Base-by-base conservation (phyloP, 2,888 invertebrate species). In the Xestia xanthographa region DNA sequence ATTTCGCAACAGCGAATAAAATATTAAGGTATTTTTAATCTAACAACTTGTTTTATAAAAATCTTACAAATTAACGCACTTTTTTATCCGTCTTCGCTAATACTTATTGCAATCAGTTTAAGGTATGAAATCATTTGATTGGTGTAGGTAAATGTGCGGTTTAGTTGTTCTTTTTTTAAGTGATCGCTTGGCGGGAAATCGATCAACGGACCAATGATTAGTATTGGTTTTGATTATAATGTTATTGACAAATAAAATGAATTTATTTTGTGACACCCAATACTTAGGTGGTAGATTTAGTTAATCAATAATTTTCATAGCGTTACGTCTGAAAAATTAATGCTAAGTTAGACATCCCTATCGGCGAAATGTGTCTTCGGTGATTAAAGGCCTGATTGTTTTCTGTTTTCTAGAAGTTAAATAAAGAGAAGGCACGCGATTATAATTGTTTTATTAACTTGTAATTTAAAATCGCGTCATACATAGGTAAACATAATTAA, bases 221-320 rank as follows among this genome's bases (percentile, higher is more conserved):
- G 79, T 56, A 45, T 70, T 72, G 72, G 78, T 74, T 76, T 78
- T 65, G 50, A 78, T 79, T 85, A 76, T 66, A 79, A 68, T 76
- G 34, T 77, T 73, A 77, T 85, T 87, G 82, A 77, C 84, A 77
- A 85, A 86, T 67, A 43, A 66, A 75, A 79, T 78, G 1, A 68
- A 69, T 72, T 80, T 29, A 53, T 63, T 78, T 83, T 83, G 63
- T 71, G 63, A 77, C 70, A 78, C 45, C 43, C 14, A 65, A 48
- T 43, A 43, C 12, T 76, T 75, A 63, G 75, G 43, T 75, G 48
- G 66, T 72, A 26, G 22, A 29, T 45, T 72, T 50, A 60, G n/a
- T 9, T 2, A 58, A 60, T 68, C 9, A 50, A 22, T 12, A 3
- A 14, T 41, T 62, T 12, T 38, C 11, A 62, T 5, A 12, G 38